These are phyloP conservation scores for Talpa occidentalis DNA, from an alignment of 2,113 vertebrate genomes.

Conservation along the genomic window DNA sequence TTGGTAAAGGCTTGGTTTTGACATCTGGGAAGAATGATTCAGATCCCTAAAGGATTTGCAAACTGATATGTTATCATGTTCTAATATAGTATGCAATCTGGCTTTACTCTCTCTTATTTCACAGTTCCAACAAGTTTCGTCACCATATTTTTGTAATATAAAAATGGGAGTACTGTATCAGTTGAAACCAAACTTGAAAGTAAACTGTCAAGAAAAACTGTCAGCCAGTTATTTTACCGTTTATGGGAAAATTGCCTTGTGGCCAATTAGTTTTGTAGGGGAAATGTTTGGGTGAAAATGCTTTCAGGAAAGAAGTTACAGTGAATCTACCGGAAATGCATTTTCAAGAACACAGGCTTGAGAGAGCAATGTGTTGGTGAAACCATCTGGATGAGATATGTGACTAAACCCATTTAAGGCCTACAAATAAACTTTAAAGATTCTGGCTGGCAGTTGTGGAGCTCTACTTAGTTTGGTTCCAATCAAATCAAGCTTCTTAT, in stretches of 20 bases:
- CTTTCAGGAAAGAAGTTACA: not conserved
- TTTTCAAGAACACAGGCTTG: not conserved
- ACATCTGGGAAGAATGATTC: not conserved
- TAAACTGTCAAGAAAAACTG: not conserved
- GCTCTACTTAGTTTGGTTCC: not conserved
- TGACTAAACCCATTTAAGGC: not conserved
- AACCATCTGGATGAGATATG: not conserved
- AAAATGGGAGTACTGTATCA: not conserved
- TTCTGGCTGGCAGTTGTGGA: not conserved
- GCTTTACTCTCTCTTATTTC: not conserved
- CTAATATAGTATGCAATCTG: not conserved
- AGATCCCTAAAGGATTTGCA: not conserved
- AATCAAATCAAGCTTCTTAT: too few relatives aligned
- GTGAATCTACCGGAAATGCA: not conserved
- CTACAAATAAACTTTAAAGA: not conserved
- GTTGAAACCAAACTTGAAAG: not conserved
- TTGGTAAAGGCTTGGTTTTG: not conserved
- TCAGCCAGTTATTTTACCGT: not conserved
- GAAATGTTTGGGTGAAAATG: not conserved
- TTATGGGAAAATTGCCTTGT: not conserved
- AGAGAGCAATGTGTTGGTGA: not conserved
- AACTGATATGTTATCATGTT: not conserved
- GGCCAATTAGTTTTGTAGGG: not conserved
- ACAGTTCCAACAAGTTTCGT: not conserved
- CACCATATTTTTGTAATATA: not conserved